Percentiles rank a stretch among this genome's conserved stretches.
These are phyloP conservation scores for Galerucella nymphaeae DNA, from an alignment of 2,888 invertebrate species.

Conservation along the genomic window DNA sequence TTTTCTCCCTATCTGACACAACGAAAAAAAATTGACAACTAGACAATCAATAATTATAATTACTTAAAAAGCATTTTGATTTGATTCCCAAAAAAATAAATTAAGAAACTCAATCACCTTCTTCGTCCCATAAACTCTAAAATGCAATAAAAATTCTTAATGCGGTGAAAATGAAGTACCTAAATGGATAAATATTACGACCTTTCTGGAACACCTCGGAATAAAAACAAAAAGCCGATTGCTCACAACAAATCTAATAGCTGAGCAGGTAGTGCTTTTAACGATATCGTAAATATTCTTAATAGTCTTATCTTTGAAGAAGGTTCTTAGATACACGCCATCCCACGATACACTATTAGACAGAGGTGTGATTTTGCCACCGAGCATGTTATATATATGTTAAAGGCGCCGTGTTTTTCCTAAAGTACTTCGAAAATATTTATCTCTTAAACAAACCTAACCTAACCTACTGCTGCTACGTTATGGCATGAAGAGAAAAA, in stretches of 20 bases:
- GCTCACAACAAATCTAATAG: conserved; percentile 38
- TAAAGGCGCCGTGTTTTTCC: neutral
- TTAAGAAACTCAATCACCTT: neutral
- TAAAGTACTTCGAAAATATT: neutral
- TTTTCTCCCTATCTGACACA: no score
- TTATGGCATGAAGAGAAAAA: no score
- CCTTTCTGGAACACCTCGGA: conserved; percentile 22
- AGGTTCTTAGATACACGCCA: conserved; percentile 37
- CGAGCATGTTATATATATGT: conserved; percentile 9
- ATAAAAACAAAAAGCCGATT: conserved; percentile 25
- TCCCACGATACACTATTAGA: conserved; percentile 27
- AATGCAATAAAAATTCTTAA: neutral
- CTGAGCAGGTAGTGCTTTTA: conserved; percentile 43
- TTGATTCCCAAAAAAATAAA: neutral
- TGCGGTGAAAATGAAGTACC: neutral
- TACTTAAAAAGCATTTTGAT: no score
- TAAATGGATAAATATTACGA: conserved; percentile 15
- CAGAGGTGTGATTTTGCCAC: conserved; percentile 31
- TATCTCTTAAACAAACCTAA: neutral
- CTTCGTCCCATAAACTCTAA: neutral
- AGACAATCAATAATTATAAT: no score
- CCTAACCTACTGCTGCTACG: no score
- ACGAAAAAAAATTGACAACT: no score
- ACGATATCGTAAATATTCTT: conserved; percentile 43
- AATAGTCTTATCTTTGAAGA: conserved; percentile 41